phyloP scores from a whole-genome alignment of 2,113 vertebrate species.

The Ammospiza nelsoni region DNA sequence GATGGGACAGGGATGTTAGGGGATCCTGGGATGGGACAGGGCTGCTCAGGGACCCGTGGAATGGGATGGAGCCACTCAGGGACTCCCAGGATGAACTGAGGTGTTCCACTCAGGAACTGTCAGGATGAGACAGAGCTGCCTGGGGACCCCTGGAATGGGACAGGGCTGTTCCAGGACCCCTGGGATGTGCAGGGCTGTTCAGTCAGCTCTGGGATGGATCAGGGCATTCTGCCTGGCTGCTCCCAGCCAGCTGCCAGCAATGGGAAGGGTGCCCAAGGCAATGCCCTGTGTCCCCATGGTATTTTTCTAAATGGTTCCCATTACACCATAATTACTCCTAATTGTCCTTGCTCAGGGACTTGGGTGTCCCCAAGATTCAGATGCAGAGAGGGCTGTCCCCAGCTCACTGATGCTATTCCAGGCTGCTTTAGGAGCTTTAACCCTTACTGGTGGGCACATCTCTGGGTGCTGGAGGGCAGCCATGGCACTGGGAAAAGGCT shows the following conservation, averaged over 20 bases:
- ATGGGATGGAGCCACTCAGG: too few species aligned
- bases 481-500: not conserved
- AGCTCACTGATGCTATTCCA: accelerated
- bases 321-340: accelerated
- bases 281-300: accelerated
- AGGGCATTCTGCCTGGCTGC: not conserved
- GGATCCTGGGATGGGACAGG: not conserved
- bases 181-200: not conserved
- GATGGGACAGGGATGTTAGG: accelerated
- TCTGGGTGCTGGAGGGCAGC: not conserved
- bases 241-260: not conserved
- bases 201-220: accelerated
- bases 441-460: not conserved
- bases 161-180: accelerated
- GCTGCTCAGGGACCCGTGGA: too few species aligned
- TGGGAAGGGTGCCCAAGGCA: not conserved
- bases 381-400: not conserved
- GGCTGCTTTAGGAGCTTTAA: not conserved
- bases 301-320: not conserved
- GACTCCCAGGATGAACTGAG: too few species aligned
- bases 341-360: not conserved
- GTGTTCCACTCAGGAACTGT: too few species aligned
- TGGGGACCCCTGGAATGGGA: accelerated
- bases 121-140: not conserved
- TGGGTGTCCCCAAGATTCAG: not conserved